Base-by-base conservation (phyloP, 2,113 vertebrate genomes). In the Chlorodrepanis virens region DNA sequence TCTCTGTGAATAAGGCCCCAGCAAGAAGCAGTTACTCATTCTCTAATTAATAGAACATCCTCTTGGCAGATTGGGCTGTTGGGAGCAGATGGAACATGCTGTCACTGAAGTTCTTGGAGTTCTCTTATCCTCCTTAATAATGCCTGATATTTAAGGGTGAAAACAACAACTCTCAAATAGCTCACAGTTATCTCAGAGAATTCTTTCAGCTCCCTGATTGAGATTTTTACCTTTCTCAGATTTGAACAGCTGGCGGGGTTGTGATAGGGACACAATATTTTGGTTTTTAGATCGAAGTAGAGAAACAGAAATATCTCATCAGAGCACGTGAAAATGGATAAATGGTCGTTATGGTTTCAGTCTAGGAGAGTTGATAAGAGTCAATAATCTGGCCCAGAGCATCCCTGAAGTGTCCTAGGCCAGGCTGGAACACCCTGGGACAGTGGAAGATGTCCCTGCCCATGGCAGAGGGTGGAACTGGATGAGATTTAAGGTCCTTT, bases 41-140 rank as follows among this genome's bases (percentile, higher is more conserved):
- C 88, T 75, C 87, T 87, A 83, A 96, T 96, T 96, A 95, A 93
- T 60, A 69, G 93, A 94, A 79, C 92, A 82, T 96, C 92, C 94
- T 92, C 83, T 53, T 96, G 91, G 93, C 94, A 95, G 57, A 63
- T 27, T 9, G 24, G 18, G 72, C 20, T 49, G 85, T 45, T 52
- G 75, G 57, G 75, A 97, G 87, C 91, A 95, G 95, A 95, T 96
- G 90, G 96, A 96, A 95, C 79, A 14, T 0, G 65, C 89, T 88
- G 92, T 13, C 50, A 15, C 69, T 56, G 2, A 95, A 94, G 90
- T 90, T 95, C 94, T 95, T n/a, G 35, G 49, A 93, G 96, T 96
- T 96, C 88, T 96, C 92, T 89, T 92, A 42, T 89, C 76, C 49
- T 68, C 87, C 75, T 92, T 89, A 50, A 94, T 94, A 83, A 53